A percentile compares a stretch with the other conserved stretches of the same genome.
Evolutionary conservation across 2,113 vertebrate genomes (phyloP).

Genomic region (Mesoclemmys tuberculata): DNA sequence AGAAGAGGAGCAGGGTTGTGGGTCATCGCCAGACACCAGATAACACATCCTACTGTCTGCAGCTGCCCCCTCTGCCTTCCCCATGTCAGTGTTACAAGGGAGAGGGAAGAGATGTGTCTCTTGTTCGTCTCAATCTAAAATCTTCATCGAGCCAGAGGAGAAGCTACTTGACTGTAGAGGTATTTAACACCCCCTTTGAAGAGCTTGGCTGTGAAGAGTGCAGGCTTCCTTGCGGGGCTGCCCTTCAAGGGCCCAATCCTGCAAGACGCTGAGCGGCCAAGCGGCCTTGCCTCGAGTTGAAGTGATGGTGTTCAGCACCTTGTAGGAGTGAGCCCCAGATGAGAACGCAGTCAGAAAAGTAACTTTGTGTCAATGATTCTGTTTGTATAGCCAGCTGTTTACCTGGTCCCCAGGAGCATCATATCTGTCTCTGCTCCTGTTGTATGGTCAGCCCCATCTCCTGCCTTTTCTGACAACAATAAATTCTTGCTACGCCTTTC

Average conservation of each 20-base stretch:
- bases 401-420: accelerated
- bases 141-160: accelerated
- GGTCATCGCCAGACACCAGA: background rate
- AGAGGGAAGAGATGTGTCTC: accelerated
- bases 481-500: background rate
- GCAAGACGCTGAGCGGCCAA: background rate
- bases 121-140: accelerated
- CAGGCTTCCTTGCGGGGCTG: background rate
- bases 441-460: background rate
- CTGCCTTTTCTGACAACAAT: background rate
- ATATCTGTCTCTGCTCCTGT: background rate
- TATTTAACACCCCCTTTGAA: background rate
- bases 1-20: background rate
- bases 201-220: background rate
- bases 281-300: accelerated
- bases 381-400: background rate
- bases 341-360: accelerated
- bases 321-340: accelerated
- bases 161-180: background rate
- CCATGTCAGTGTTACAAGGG: accelerated
- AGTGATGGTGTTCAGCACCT: background rate
- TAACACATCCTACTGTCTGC: background rate
- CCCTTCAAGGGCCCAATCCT: background rate
- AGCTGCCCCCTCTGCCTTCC: accelerated
- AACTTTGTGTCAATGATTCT: background rate